These are phyloP conservation scores for Wiebesia pumilae DNA, from an alignment of 1,140 invertebrate genomes.

Conservation along the genomic window DNA sequence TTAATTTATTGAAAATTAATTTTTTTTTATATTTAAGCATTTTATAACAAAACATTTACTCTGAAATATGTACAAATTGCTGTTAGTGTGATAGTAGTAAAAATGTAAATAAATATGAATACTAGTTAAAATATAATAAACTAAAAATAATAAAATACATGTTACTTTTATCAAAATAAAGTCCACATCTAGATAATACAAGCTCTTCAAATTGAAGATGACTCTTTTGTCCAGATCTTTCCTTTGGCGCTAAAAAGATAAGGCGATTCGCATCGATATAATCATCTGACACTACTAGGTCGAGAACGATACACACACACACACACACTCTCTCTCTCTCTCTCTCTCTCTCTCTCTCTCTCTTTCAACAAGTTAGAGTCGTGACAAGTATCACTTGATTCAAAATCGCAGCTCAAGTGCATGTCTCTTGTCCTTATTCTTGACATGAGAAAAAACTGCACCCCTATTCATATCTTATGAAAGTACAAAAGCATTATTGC, in stretches of 20 bases:
- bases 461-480: neutral
- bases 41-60: neutral
- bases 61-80: neutral
- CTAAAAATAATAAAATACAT: too few species aligned
- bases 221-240: neutral
- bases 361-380: conserved; percentile 48
- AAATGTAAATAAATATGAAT: neutral
- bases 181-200: too few species aligned
- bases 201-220: too few species aligned
- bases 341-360: neutral
- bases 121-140: too few species aligned
- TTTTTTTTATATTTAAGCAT: neutral
- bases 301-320: neutral
- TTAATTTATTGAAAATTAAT: neutral
- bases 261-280: conserved; percentile 28
- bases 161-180: too few species aligned
- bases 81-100: neutral
- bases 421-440: conserved; percentile 60
- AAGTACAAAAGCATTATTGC: neutral
- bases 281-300: neutral
- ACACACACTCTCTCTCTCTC: neutral
- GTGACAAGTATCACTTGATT: conserved; percentile 69
- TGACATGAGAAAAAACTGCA: neutral
- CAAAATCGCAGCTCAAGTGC: conserved; percentile 52
- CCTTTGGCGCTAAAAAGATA: neutral